phyloP scores from a whole-genome alignment of 2,113 vertebrate species.

The Dermatemys mawii region DNA sequence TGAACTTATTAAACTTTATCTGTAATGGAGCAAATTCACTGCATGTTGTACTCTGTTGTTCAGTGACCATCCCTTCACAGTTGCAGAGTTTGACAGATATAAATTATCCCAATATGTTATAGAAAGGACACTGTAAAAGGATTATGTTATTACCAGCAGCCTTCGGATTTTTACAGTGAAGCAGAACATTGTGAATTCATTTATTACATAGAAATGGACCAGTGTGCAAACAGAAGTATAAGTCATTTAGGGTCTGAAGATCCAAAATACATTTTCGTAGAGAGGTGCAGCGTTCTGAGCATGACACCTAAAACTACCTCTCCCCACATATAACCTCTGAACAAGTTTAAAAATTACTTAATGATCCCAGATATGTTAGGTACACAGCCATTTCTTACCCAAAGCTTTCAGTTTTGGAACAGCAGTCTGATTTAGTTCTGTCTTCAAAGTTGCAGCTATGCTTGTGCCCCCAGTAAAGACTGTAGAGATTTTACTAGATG shows the following conservation, averaged over 20 bases:
- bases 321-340: neutral
- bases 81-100: neutral
- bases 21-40: conserved; percentile 71
- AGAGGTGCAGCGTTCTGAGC: conserved; percentile 22
- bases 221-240: neutral
- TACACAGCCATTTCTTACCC: neutral
- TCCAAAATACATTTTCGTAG: conserved; percentile 49
- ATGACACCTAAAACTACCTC: neutral
- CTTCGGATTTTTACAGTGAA: neutral
- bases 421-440: neutral
- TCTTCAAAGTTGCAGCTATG: neutral
- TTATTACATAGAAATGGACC: neutral
- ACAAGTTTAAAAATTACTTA: neutral
- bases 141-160: neutral
- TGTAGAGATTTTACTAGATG: no score
- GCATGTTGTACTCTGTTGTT: neutral
- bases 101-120: neutral
- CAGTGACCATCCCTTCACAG: neutral
- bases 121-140: neutral
- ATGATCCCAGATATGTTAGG: neutral
- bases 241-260: neutral
- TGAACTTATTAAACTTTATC: conserved; percentile 97
- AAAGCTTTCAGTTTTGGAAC: neutral
- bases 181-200: neutral
- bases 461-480: neutral